Base-by-base conservation (phyloP, 1,140 invertebrate species). In the Ceratina calcarata region DNA sequence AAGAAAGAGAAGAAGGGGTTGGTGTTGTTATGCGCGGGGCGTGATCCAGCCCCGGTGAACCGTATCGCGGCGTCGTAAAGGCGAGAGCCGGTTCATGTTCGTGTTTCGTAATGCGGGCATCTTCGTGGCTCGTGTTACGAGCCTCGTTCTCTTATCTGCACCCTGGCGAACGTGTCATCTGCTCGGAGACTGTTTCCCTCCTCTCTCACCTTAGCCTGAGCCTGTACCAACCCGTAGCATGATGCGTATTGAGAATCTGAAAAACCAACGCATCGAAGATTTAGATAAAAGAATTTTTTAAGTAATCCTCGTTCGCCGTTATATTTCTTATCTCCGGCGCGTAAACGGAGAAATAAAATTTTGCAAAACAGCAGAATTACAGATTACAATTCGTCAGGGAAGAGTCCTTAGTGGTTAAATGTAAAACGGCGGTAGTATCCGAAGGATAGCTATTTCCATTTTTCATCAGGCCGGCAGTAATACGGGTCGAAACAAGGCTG, bases 81-180 rank as follows among this genome's bases (percentile, higher is more conserved):
- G 88, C 85, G 89, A 89, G 83, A 89, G 83, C 87, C 86, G 84
- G 85, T 86, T 86, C 86, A 86, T 89, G 89, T 90, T 91, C 86
- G 87, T 89, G 89, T 90, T 91, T 91, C 88, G 87, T 91, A 91
- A 91, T 89, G 87, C 87, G 80, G 88, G 89, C 91, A 91, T 91
- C 91, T 92, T 91, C 86, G 88, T 87, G 86, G 37, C 84, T 88
- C 90, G 89, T 90, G 90, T 91, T 90, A 91, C 87, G 88, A 89
- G 78, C 80, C 67, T 85, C 90, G 88, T 91, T 91, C 89, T 89
- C 90, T 91, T 92, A 92, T 92, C 90, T 86, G 72, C 22, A 68
- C 16, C 69, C 80, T 86, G 78, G 87, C 87, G 90, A 83, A 92
- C 91, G 90, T 91, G 91, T 92, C 91, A 92, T 92, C 91, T 92